Evolutionary conservation across 2,888 invertebrate genomes (phyloP).

Genomic region (Entomobrya proxima): DNA sequence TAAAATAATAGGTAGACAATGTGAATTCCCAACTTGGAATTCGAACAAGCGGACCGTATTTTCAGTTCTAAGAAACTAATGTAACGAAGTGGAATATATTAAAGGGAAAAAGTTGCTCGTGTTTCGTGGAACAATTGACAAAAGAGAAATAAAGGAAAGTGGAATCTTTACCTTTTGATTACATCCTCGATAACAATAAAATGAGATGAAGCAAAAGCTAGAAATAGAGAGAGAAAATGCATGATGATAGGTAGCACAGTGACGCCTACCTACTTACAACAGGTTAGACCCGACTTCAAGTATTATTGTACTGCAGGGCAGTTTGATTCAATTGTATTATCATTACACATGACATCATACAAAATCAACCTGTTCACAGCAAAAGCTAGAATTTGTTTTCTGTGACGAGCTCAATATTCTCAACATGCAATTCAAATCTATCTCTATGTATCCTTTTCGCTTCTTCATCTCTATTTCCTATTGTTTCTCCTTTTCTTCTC

Average conservation of each 20-base stretch:
- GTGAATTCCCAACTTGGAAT: no score
- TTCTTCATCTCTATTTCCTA: no score
- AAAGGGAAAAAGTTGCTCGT: background rate
- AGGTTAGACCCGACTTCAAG: no score
- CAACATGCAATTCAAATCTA: background rate
- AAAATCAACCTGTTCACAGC: no score
- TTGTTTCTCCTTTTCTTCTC: no score
- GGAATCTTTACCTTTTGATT: background rate
- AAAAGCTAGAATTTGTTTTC: slow-evolving; percentile 6
- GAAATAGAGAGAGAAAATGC: background rate
- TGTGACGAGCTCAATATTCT: slow-evolving; percentile 41
- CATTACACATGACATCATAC: no score
- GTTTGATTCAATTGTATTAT: no score
- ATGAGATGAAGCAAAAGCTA: background rate
- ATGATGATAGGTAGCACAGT: background rate
- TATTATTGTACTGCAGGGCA: no score
- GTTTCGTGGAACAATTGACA: background rate
- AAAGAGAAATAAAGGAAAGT: background rate
- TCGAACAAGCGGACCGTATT: no score
- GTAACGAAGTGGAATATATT: background rate
- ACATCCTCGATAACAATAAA: background rate
- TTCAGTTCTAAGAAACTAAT: background rate
- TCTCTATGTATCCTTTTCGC: no score
- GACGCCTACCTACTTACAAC: no score
- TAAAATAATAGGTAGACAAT: no score